Percentiles rank a stretch among this genome's conserved stretches.
phyloP scores from a whole-genome alignment of 2,888 invertebrate genomes.

The Apoderus coryli region DNA sequence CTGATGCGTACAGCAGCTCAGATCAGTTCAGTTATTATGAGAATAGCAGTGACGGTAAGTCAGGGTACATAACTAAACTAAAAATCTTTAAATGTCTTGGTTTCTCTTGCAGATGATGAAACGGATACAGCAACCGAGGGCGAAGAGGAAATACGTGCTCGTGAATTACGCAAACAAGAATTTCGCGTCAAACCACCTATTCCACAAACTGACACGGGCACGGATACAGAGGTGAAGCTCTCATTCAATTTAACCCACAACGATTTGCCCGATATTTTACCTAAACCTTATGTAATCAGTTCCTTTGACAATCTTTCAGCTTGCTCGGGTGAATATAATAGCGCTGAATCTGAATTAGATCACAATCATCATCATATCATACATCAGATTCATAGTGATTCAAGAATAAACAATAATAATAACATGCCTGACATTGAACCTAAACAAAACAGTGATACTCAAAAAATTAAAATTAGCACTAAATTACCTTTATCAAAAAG shows the following conservation, averaged over 20 bases:
- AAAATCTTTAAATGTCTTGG: conserved; percentile 4
- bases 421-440: too few species aligned
- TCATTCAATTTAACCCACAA: conserved; percentile 20
- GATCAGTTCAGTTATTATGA: conserved; percentile 36
- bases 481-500: conserved; percentile 19
- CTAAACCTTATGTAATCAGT: background rate
- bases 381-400: conserved; percentile 24
- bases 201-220: conserved; percentile 48
- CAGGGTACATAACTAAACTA: background rate
- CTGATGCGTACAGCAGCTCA: conserved; percentile 30
- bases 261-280: conserved; percentile 20
- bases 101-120: conserved; percentile 39
- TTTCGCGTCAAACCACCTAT: conserved; percentile 49
- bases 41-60: conserved; percentile 35
- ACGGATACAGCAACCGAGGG: conserved; percentile 61
- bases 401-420: conserved; percentile 15
- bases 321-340: conserved; percentile 28
- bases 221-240: conserved; percentile 57
- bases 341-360: conserved; percentile 29
- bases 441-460: too few species aligned
- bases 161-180: conserved; percentile 52
- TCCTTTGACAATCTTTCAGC: conserved; percentile 17
- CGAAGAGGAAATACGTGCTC: conserved; percentile 51
- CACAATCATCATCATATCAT: too few species aligned
- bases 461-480: conserved; percentile 18